Base-by-base conservation (phyloP, 2,888 invertebrate genomes). In the Dione vanillae region DNA sequence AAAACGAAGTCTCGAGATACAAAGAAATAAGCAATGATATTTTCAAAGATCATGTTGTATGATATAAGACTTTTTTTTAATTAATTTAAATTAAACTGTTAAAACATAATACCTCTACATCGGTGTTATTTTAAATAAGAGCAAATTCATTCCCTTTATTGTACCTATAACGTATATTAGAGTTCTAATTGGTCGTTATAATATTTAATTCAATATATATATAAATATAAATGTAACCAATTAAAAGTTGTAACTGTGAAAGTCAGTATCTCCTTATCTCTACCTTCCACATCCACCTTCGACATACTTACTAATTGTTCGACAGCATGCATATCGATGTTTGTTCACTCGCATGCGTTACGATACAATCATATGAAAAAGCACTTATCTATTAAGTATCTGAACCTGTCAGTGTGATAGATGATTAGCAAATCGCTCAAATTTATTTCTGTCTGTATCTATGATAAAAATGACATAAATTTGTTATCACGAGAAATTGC, bases 241-340 rank as follows among this genome's bases (percentile, higher is more conserved):
- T 76, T 76, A 75, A 73, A n/a, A 69, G 45, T 67, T 67, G 70
- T 68, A 70, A 69, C 49, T 65, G 56, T 45, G 69, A 74, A 71
- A 70, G 74, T 67, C 40, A 69, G 68, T 62, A 19, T 41, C 71
- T 66, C 74, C 68, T 72, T 74, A 73, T 72, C 72, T 65, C 71
- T 65, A 58, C 61, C 62, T 62, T 65, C 71, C 67, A 58, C 61
- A 65, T 62, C 74, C 67, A 62, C 65, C 69, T 75, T 75, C 72
- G 71, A 78, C 68, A 75, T 68, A 70, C 68, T 67, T 70, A 74
- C 73, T 73, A 78, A 75, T 74, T 72, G 72, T 74, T 74, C 78
- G 78, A 79, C 78, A 83, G 79, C 80, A 82, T 83, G 77, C 76
- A 81, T 86, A 84, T 85, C 84, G 19, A 9, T 19, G 62, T 37